Percentiles rank a stretch among this genome's conserved stretches.
Evolutionary conservation across 2,113 vertebrate species (phyloP).

Genomic region (Muscicapa adusta): DNA sequence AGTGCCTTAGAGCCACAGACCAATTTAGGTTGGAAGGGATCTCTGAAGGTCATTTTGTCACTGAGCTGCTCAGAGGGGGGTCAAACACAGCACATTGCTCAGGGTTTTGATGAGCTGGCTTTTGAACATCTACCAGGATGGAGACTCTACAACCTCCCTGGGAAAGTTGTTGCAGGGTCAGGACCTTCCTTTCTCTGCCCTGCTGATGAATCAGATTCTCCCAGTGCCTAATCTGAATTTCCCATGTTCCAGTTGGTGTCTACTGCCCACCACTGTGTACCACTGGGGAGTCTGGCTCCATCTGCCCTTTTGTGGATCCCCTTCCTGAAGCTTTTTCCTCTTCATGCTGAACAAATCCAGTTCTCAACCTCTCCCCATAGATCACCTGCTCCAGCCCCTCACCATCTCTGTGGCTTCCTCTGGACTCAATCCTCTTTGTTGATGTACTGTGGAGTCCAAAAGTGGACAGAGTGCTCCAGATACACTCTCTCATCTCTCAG

Average conservation of each 20-base stretch:
- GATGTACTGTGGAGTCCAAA: background rate
- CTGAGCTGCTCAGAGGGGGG: fast-evolving
- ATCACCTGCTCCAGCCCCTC: background rate
- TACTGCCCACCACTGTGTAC: background rate
- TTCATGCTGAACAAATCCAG: background rate
- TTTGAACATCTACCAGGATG: background rate
- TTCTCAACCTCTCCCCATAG: background rate
- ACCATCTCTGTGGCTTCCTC: background rate
- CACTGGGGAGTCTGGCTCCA: background rate
- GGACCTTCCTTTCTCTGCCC: background rate
- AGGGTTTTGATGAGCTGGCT: background rate
- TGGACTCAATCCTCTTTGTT: background rate
- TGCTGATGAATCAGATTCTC: background rate
- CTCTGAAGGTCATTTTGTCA: background rate
- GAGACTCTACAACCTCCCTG: background rate
- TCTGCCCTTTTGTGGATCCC: background rate
- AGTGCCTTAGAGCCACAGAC: background rate
- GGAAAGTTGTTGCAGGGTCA: background rate
- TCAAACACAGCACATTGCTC: background rate
- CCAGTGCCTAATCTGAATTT: background rate
- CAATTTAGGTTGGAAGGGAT: background rate
- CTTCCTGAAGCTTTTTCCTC: background rate
- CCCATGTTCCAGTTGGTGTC: background rate
- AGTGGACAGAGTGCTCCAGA: background rate
- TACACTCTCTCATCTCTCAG: background rate